These are phyloP conservation scores for Drosophila silvestris DNA, from an alignment of 2,888 invertebrate species.

Conservation along the genomic window DNA sequence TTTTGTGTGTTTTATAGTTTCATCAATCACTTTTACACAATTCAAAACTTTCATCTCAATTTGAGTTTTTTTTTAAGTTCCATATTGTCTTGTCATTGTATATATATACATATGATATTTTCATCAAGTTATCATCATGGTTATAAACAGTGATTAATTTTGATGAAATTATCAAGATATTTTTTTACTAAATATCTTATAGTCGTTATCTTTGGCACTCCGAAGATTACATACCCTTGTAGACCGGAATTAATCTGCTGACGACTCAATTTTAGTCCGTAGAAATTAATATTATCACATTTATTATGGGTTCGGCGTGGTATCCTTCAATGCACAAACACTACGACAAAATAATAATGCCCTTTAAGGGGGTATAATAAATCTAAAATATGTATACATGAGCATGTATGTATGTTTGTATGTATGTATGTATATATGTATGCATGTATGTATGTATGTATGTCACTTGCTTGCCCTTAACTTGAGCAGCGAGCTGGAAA, in stretches of 20 bases:
- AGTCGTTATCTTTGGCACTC: neutral
- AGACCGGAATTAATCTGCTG: neutral
- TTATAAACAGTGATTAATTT: neutral
- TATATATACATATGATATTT: neutral
- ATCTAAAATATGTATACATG: neutral
- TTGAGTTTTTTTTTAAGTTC: constrained; percentile 13
- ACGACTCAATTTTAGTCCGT: neutral
- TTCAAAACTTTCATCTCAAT: constrained; percentile 33
- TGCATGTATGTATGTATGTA: neutral
- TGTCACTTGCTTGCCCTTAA: constrained; percentile 3
- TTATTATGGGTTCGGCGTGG: neutral
- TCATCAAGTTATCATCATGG: neutral
- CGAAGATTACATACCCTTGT: neutral
- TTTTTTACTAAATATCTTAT: neutral
- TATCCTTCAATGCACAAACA: neutral
- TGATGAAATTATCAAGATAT: constrained; percentile 4
- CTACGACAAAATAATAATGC: neutral
- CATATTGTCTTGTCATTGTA: neutral
- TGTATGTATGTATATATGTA: neutral
- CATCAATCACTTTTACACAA: constrained; percentile 21
- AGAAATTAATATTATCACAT: neutral
- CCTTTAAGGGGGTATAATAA: neutral
- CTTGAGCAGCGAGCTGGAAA: constrained; percentile 36
- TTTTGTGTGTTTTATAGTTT: neutral
- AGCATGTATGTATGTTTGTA: neutral